phyloP scores from a whole-genome alignment of 2,888 invertebrate genomes.

The Ptychoptera contaminata region DNA sequence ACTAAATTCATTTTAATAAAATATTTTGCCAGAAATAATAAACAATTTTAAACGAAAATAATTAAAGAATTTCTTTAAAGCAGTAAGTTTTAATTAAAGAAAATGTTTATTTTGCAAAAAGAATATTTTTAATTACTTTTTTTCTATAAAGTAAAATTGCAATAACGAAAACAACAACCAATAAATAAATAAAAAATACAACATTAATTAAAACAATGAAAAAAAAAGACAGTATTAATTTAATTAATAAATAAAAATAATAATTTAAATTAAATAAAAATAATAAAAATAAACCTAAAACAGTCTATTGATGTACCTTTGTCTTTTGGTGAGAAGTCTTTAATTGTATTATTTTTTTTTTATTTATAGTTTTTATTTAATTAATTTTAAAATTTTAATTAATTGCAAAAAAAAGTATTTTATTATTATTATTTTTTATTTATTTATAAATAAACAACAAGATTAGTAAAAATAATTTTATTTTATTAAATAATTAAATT shows the following conservation, averaged over 20 bases:
- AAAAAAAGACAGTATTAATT: not conserved
- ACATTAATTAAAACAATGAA: not conserved
- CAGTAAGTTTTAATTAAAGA: too few species aligned
- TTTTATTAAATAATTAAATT: too few species aligned
- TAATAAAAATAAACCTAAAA: constrained; percentile 9
- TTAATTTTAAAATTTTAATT: not conserved
- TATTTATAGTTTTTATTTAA: constrained; percentile 1
- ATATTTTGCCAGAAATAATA: too few species aligned
- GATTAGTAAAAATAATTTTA: too few species aligned
- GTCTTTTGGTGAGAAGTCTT: constrained; percentile 31
- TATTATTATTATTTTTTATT: too few species aligned
- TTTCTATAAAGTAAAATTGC: not conserved
- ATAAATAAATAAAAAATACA: not conserved
- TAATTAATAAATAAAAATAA: constrained; percentile 8
- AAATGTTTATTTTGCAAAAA: too few species aligned
- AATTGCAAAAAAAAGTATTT: too few species aligned
- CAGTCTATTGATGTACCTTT: constrained; percentile 24
- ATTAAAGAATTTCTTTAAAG: too few species aligned
- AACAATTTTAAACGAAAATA: too few species aligned
- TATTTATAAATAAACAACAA: too few species aligned
- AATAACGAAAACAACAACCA: not conserved
- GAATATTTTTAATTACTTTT: too few species aligned
- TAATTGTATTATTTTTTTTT: constrained; percentile 2
- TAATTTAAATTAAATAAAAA: constrained; percentile 7
- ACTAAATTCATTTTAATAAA: too few species aligned